Conservation (phyloP, 2,113 vertebrate genomes). For the Ameiurus melas region DNA sequence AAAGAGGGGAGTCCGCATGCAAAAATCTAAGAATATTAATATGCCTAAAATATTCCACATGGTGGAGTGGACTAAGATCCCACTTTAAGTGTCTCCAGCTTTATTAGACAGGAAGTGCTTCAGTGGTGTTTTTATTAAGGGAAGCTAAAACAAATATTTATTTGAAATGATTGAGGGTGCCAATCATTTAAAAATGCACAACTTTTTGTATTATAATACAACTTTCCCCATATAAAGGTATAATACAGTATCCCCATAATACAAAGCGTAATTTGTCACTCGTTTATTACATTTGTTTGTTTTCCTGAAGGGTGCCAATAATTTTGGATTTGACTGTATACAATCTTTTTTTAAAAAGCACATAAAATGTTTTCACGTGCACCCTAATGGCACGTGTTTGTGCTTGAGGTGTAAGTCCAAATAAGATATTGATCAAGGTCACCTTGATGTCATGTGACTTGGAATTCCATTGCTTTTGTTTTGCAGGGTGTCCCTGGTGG, state of each 20-base stretch:
- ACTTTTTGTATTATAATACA: background rate
- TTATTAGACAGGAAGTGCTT: background rate
- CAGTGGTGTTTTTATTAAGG: background rate
- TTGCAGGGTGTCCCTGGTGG: conserved; percentile 87
- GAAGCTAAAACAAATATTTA: background rate
- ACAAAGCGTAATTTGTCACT: background rate
- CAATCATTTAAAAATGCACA: background rate
- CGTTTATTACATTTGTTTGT: background rate
- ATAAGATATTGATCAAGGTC: background rate
- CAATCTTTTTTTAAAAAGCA: background rate
- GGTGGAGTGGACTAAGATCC: background rate
- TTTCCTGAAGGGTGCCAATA: background rate
- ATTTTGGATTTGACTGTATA: background rate
- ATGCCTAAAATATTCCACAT: background rate
- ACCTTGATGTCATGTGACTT: background rate
- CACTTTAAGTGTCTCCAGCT: background rate
- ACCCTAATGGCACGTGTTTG: background rate
- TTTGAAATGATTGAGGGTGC: background rate
- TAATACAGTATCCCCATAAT: background rate
- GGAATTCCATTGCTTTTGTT: conserved; percentile 60
- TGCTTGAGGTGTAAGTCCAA: background rate
- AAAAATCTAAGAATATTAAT: background rate
- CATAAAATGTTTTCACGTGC: background rate
- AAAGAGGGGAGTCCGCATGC: background rate
- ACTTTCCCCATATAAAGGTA: background rate